Evolutionary conservation across 2,888 invertebrate genomes (phyloP), one percentile per base, ranked within the genome.

Genomic region (Ophraella communa): DNA sequence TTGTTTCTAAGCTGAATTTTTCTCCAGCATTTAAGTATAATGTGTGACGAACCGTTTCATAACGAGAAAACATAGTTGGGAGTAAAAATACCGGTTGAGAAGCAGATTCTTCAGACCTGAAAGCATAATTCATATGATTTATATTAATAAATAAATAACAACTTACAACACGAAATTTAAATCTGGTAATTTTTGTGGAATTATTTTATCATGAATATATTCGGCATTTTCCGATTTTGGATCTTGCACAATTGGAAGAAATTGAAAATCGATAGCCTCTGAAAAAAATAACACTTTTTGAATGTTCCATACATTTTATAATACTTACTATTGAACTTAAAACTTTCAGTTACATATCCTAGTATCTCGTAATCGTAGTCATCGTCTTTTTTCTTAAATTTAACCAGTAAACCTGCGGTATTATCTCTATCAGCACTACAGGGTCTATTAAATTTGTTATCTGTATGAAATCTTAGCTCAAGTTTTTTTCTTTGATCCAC

Each of bases 251-350:
- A 96, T 84, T 1, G 98, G 95, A 65, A 98, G 82, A 79, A 91
- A 98, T 82, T 98, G 97, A 81, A 94, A 98, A 82, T 98, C 98
- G 79, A 91, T 91, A 76, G 96, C 83, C 68, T 88, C 95, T 95
- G 10, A 47, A 51, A 51, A 51, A 27, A 21, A 45, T 42, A 42
- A 17, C 21, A 49, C 24, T 30, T n/a, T 51, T 23, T 33, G 10
- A 44, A 51, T 17, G 42, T 52, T 39, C 1, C 23, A 39, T 39
- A 17, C 56, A 47, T n/a, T 39, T 39, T 39, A 21, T 66, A 52
- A 27, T 45, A 57, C 85, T 83, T 83, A 90, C 90, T 86, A 72
- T 87, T 87, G 84, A 91, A 91, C 77, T 83, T 86, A 76, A 87
- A 89, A 73, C 87, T 86, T 54, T 84, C 84, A 44, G 85, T 85